phyloP scores from a whole-genome alignment of 1,140 invertebrate genomes.

The Sinonovacula constricta region DNA sequence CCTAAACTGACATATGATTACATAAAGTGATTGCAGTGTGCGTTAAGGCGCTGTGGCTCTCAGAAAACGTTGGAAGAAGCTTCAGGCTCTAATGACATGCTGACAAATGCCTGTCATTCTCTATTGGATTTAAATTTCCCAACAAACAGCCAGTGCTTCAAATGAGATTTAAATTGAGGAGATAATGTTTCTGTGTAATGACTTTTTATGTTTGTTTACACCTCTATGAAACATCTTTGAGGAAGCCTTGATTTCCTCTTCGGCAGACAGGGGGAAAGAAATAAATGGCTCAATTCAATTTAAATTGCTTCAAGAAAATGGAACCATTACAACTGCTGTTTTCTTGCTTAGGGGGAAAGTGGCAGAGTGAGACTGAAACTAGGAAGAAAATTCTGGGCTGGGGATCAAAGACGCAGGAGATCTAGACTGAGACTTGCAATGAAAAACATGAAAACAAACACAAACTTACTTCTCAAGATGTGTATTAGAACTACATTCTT shows the following conservation, averaged over 20 bases:
- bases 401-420: too few relatives aligned
- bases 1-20: constrained; percentile 36
- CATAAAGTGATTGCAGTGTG: constrained; percentile 36
- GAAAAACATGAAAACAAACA: constrained; percentile 17
- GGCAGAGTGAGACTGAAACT: constrained; percentile 24
- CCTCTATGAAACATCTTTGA: neutral
- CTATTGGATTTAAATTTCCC: constrained; percentile 45
- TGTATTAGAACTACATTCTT: constrained; percentile 3
- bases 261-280: too few relatives aligned
- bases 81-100: constrained; percentile 35
- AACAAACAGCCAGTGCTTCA: neutral
- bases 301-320: neutral
- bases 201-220: constrained; percentile 1
- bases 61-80: constrained; percentile 27
- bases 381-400: constrained; percentile 1
- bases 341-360: too few relatives aligned
- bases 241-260: neutral
- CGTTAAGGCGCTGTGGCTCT: neutral
- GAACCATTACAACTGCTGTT: too few relatives aligned
- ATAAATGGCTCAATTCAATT: neutral
- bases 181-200: neutral
- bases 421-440: neutral
- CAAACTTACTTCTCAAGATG: too few relatives aligned
- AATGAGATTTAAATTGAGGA: constrained; percentile 1
- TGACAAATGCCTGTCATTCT: constrained; percentile 37